A percentile compares a stretch with the other conserved stretches of the same genome.
Evolutionary conservation across 30 jellyfish, hydroid and myxozoan species (phyloP).

Genomic region (Phacellophora camtschatica): DNA sequence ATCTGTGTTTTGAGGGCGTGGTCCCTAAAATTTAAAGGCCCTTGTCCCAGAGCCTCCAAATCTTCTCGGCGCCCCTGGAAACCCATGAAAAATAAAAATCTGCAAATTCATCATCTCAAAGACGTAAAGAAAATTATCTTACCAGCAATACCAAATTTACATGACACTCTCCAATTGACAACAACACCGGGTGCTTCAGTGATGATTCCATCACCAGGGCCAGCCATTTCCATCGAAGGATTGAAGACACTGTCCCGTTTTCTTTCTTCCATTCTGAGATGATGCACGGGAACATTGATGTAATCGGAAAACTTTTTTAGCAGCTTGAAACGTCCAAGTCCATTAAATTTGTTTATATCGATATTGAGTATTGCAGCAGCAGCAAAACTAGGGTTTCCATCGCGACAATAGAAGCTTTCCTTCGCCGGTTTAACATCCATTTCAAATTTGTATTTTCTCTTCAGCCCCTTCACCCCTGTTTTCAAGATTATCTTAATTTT

Average conservation of each 20-base stretch:
- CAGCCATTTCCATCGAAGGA: slow-evolving; percentile 68
- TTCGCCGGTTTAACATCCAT: slow-evolving; percentile 26
- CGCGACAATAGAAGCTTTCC: slow-evolving; percentile 30
- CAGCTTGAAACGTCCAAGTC: slow-evolving; percentile 42
- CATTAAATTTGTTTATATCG: slow-evolving; percentile 40
- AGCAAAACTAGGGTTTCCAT: slow-evolving; percentile 45
- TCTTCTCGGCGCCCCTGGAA: too few relatives aligned
- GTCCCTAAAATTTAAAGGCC: too few relatives aligned
- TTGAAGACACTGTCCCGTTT: slow-evolving; percentile 24
- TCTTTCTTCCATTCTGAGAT: slow-evolving; percentile 61
- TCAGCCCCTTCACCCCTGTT: slow-evolving; percentile 15
- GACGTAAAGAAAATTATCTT: too few relatives aligned
- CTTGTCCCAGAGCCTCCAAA: too few relatives aligned
- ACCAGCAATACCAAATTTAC: slow-evolving; percentile 87
- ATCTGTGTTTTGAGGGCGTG: too few relatives aligned
- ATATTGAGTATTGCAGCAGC: slow-evolving; percentile 78
- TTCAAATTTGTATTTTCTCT: slow-evolving; percentile 23
- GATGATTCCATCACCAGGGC: slow-evolving; percentile 85
- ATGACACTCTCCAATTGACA: slow-evolving; percentile 68
- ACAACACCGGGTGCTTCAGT: slow-evolving; percentile 71
- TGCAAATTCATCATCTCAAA: too few relatives aligned
- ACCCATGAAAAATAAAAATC: too few relatives aligned
- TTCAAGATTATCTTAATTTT: slow-evolving; percentile 24
- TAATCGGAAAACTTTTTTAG: slow-evolving; percentile 65
- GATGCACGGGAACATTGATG: slow-evolving; percentile 61